phyloP scores from a whole-genome alignment of 2,113 vertebrate species.

The Dipodomys stephensi region DNA sequence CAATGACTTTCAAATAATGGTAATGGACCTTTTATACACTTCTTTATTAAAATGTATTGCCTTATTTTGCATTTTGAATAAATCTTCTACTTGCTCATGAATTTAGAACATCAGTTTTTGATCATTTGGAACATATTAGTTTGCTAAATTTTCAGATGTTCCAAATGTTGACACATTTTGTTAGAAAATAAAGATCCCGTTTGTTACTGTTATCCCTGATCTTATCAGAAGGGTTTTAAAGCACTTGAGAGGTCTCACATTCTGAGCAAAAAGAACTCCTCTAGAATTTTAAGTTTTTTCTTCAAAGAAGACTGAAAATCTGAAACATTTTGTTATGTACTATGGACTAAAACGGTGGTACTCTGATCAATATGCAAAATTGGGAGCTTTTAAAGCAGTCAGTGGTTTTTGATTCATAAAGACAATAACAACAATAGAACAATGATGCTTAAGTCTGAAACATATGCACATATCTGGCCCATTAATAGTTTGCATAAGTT shows the following conservation, averaged over 20 bases:
- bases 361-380: not conserved
- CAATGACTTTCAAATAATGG: not conserved
- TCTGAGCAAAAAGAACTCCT: not conserved
- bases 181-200: constrained; percentile 32
- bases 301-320: constrained; percentile 2
- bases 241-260: not conserved
- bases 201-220: not conserved
- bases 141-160: constrained; percentile 38
- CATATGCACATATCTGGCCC: not conserved
- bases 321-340: not conserved
- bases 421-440: not conserved
- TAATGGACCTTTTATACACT: not conserved
- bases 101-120: not conserved
- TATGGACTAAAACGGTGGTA: not conserved
- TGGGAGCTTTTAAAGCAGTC: not conserved
- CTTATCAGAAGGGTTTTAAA: constrained; percentile 22
- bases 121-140: constrained; percentile 17
- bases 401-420: not conserved
- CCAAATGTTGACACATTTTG: not conserved
- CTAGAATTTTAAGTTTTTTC: constrained; percentile 17
- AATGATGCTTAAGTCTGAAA: not conserved
- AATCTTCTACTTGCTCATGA: not conserved
- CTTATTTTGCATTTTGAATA: not conserved
- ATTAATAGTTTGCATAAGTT: not conserved
- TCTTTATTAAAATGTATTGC: constrained; percentile 16